Conservation (phyloP, 1,140 invertebrate genomes). For the Anagrus nilaparvatae region DNA sequence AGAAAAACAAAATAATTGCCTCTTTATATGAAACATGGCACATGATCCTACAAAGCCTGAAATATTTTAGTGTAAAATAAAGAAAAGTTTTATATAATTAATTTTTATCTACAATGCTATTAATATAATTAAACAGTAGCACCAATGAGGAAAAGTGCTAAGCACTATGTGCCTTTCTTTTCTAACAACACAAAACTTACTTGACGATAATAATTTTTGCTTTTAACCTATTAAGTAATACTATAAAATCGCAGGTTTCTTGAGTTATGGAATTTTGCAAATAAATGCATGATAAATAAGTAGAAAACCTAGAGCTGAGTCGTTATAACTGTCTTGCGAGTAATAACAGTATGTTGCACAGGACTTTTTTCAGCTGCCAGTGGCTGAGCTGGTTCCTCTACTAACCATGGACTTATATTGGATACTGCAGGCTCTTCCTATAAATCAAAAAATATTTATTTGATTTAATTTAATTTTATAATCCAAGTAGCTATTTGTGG, state of each 20-base stretch:
- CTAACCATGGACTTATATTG: slow-evolving; percentile 66
- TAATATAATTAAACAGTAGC: slow-evolving; percentile 10
- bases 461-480: not conserved
- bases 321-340: slow-evolving; percentile 73
- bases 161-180: not conserved
- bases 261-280: slow-evolving; percentile 9
- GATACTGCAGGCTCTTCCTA: slow-evolving; percentile 37
- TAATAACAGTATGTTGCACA: slow-evolving; percentile 57
- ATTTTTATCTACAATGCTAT: slow-evolving; percentile 11
- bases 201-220: slow-evolving; percentile 12
- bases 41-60: slow-evolving; percentile 9
- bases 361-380: slow-evolving; percentile 48
- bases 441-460: slow-evolving; percentile 5
- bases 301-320: slow-evolving; percentile 56
- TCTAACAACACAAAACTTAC: slow-evolving; percentile 5
- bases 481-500: no score
- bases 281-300: slow-evolving; percentile 4
- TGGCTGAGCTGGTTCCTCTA: slow-evolving; percentile 53
- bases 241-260: slow-evolving; percentile 10
- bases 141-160: slow-evolving; percentile 13
- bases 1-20: slow-evolving; percentile 1
- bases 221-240: slow-evolving; percentile 18
- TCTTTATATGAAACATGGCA: slow-evolving; percentile 17
- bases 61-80: no score
- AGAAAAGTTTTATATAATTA: not conserved